phyloP scores from a whole-genome alignment of 2,797 vertebrate genomes.

The Hoplostethus mediterraneus region DNA sequence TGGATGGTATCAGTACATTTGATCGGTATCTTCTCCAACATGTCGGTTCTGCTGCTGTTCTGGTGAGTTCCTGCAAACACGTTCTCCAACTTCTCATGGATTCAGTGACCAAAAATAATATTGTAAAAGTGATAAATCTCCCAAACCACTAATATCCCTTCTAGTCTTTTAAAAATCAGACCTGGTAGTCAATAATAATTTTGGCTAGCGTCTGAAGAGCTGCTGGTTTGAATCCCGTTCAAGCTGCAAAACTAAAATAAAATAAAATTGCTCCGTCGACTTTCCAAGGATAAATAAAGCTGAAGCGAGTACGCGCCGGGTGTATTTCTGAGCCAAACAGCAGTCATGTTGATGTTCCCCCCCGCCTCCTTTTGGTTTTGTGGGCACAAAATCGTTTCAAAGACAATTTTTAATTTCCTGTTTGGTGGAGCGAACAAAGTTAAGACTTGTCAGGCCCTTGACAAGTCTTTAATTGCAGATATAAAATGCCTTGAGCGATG shows the following conservation, averaged over 20 bases:
- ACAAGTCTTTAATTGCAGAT: constrained; percentile 66
- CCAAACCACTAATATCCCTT: too few species aligned
- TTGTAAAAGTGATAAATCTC: too few species aligned
- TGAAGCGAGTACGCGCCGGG: not conserved
- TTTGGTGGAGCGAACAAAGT: constrained; percentile 62
- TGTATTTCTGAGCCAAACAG: constrained; percentile 42
- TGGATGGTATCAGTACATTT: too few species aligned
- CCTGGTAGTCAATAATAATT: too few species aligned
- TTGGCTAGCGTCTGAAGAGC: too few species aligned
- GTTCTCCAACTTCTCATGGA: too few species aligned
- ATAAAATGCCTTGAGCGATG: constrained; percentile 59
- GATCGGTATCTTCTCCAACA: not conserved
- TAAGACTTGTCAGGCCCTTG: constrained; percentile 84
- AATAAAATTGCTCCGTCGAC: constrained; percentile 8
- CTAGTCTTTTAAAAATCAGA: too few species aligned
- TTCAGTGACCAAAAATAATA: too few species aligned
- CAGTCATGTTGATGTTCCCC: constrained; percentile 19
- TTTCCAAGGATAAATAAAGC: not conserved
- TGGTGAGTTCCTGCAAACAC: not conserved
- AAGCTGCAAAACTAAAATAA: not conserved
- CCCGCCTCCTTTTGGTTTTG: constrained; percentile 15
- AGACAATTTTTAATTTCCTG: constrained; percentile 72
- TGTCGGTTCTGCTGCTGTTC: not conserved
- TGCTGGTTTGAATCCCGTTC: not conserved
- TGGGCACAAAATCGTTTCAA: constrained; percentile 54